These are phyloP conservation scores for Acromyrmex charruanus DNA, from an alignment of 1,140 invertebrate species.

Conservation along the genomic window DNA sequence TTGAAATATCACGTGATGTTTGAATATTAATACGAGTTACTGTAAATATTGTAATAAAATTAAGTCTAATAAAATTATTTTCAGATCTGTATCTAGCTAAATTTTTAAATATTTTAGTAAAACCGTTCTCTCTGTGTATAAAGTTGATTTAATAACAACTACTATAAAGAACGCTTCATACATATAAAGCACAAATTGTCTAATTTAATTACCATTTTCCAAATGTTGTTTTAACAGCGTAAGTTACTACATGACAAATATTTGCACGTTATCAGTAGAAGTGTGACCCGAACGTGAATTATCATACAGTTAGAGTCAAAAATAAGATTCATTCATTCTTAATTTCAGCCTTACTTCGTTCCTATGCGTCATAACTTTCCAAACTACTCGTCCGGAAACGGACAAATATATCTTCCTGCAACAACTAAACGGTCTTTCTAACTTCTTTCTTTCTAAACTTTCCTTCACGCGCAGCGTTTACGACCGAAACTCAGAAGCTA, in stretches of 20 bases:
- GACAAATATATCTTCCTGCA: constrained; percentile 49
- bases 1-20: too few relatives aligned
- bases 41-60: too few relatives aligned
- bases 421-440: constrained; percentile 35
- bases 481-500: not conserved
- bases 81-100: too few relatives aligned
- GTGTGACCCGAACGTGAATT: not conserved
- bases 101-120: too few relatives aligned
- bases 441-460: constrained; percentile 52
- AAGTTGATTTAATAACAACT: constrained; percentile 25
- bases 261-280: constrained; percentile 8
- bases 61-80: too few relatives aligned
- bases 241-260: constrained; percentile 8
- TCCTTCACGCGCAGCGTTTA: constrained; percentile 35
- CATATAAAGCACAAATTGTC: not conserved
- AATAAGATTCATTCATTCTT: constrained; percentile 40
- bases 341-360: constrained; percentile 16
- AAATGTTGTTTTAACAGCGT: not conserved
- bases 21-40: too few relatives aligned
- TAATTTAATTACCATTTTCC: not conserved
- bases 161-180: not conserved
- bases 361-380: constrained; percentile 46
- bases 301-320: constrained; percentile 6
- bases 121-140: not conserved
- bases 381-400: constrained; percentile 37